Evolutionary conservation across 2,113 vertebrate genomes (phyloP).

Genomic region (Laticauda colubrina): DNA sequence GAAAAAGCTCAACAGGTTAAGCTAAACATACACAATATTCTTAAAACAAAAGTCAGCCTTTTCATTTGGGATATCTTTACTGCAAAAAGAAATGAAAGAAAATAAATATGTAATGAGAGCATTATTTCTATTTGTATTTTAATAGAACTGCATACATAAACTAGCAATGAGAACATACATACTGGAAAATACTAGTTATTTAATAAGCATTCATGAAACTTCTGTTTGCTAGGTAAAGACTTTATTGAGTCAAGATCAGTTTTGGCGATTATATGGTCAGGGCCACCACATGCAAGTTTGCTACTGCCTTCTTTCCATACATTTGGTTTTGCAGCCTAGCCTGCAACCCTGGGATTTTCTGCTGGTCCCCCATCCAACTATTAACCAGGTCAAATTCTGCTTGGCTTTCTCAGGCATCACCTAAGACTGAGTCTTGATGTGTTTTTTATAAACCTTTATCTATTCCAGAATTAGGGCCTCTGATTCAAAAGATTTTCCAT

Average conservation of each 20-base stretch:
- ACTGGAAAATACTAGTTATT: background rate
- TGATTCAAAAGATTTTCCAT: background rate
- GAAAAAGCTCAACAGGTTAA: no score
- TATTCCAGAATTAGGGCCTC: background rate
- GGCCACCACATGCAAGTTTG: background rate
- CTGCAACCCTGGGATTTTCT: background rate
- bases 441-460: background rate
- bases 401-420: background rate
- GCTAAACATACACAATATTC: background rate
- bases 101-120: background rate
- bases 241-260: background rate
- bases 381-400: background rate
- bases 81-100: background rate
- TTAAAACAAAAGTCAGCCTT: background rate
- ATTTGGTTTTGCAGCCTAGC: background rate
- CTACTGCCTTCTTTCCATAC: background rate
- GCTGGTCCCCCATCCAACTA: background rate
- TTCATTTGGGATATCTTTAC: background rate
- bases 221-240: background rate
- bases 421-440: background rate
- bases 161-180: background rate
- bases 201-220: background rate
- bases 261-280: background rate
- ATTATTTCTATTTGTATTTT: background rate
- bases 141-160: background rate